Evolutionary conservation across 2,888 invertebrate species (phyloP).

Genomic region (Octodonta nipae): DNA sequence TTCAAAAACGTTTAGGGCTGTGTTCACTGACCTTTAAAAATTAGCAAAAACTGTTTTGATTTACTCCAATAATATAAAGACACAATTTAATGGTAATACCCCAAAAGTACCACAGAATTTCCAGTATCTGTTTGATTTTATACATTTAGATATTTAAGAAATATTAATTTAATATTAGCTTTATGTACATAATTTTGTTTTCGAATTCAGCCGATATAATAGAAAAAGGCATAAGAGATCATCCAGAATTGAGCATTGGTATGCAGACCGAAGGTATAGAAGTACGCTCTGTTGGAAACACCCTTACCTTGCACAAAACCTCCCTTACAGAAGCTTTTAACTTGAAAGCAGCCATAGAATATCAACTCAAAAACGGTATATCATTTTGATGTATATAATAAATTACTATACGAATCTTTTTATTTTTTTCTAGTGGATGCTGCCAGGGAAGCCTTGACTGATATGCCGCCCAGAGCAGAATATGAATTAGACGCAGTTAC

Average conservation of each 20-base stretch:
- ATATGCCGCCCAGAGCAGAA: slow-evolving; percentile 87
- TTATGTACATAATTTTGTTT: no score
- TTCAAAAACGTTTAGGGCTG: no score
- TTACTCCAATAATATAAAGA: no score
- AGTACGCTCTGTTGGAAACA: slow-evolving; percentile 91
- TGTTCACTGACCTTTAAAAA: no score
- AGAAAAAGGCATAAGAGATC: slow-evolving; percentile 87
- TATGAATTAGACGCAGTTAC: slow-evolving; percentile 96
- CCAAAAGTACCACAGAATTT: no score
- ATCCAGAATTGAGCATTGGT: slow-evolving; percentile 93
- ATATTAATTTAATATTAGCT: no score
- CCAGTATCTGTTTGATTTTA: no score
- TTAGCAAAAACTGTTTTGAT: no score
- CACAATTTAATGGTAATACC: no score
- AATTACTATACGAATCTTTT: background rate
- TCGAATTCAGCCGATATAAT: slow-evolving; percentile 65
- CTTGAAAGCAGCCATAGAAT: slow-evolving; percentile 95
- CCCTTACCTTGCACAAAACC: slow-evolving; percentile 83
- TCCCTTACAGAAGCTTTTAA: slow-evolving; percentile 96
- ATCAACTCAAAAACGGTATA: slow-evolving; percentile 72
- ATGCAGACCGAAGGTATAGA: slow-evolving; percentile 89
- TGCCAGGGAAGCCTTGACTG: slow-evolving; percentile 72
- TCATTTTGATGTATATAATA: no score
- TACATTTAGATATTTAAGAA: no score
- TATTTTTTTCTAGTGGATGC: slow-evolving; percentile 49